These are phyloP conservation scores for Passer montanus DNA, from an alignment of 2,113 vertebrate species.

Conservation along the genomic window DNA sequence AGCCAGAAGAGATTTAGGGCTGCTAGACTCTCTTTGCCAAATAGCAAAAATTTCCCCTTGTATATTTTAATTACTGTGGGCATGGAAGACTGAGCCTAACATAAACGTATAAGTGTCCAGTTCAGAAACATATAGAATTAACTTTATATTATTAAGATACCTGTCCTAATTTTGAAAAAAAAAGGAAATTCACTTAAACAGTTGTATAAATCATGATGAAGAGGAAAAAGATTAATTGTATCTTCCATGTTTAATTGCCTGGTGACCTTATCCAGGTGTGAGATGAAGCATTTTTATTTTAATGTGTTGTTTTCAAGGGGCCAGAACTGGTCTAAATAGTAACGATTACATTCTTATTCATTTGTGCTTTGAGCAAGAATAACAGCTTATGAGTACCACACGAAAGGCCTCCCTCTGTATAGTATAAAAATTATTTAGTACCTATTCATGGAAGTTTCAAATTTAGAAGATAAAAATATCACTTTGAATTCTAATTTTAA, in stretches of 20 bases:
- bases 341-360: slow-evolving; percentile 43
- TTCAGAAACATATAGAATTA: not conserved
- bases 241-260: slow-evolving; percentile 19
- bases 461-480: not conserved
- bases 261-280: not conserved
- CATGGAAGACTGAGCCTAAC: not conserved
- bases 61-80: not conserved
- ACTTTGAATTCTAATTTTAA: not conserved
- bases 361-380: slow-evolving; percentile 54
- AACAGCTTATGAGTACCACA: slow-evolving; percentile 44
- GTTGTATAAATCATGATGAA: not conserved
- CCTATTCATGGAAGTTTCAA: not conserved
- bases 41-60: not conserved
- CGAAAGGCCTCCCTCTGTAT: not conserved
- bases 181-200: not conserved
- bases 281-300: slow-evolving; percentile 59
- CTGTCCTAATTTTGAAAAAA: not conserved
- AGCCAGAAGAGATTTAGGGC: not conserved
- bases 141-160: not conserved
- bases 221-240: not conserved
- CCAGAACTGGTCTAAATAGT: slow-evolving; percentile 26
- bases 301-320: slow-evolving; percentile 37
- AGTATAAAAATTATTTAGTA: slow-evolving; percentile 33
- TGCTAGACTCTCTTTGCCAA: not conserved
- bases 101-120: not conserved